These are phyloP conservation scores for Rhinatrema bivittatum DNA, from an alignment of 2,797 vertebrate genomes.

Conservation along the genomic window DNA sequence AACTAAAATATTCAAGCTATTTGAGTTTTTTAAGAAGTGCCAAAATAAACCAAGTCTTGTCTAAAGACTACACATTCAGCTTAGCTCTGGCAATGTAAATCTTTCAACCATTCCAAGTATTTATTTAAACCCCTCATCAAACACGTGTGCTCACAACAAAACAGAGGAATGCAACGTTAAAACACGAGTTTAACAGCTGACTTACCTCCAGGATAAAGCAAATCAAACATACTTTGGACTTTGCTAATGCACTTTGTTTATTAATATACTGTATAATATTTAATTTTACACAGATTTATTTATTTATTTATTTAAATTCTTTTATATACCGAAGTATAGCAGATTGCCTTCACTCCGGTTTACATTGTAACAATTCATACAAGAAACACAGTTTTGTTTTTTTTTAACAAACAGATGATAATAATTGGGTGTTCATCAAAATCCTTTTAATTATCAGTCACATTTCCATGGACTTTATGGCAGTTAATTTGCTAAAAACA, in stretches of 20 bases:
- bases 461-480: too few species aligned
- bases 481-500: too few species aligned
- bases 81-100: conserved; percentile 60
- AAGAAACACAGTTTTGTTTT: too few species aligned
- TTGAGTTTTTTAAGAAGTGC: conserved; percentile 64
- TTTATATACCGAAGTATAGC: too few species aligned
- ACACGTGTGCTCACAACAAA: conserved; percentile 55
- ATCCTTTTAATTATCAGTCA: too few species aligned
- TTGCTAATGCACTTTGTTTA: conserved; percentile 32
- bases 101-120: conserved; percentile 67
- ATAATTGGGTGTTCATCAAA: conserved; percentile 3
- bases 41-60: conserved; percentile 71
- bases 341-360: too few species aligned
- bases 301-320: too few species aligned
- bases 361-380: too few species aligned
- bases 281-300: conserved; percentile 9
- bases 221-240: conserved; percentile 25
- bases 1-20: conserved; percentile 76
- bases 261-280: conserved; percentile 23
- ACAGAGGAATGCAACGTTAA: conserved; percentile 50
- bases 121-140: conserved; percentile 64
- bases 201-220: conserved; percentile 38
- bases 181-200: conserved; percentile 44
- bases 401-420: too few species aligned
- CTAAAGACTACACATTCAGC: conserved; percentile 69